Conservation (phyloP, 2,888 invertebrate genomes). For the Ypsolopha sequella region DNA sequence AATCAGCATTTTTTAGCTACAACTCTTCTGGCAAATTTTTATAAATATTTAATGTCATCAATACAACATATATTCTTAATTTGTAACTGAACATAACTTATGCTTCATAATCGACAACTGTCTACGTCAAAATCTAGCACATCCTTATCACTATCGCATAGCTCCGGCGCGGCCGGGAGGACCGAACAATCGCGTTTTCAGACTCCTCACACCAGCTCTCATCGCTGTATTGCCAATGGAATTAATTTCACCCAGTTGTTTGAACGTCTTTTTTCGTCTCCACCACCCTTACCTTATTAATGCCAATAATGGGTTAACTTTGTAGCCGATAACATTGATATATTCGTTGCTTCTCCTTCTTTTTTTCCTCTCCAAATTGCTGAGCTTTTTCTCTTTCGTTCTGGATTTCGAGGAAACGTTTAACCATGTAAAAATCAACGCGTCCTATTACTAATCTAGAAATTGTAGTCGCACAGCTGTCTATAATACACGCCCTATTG, state of each 20-base stretch:
- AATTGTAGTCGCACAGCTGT: too few relatives aligned
- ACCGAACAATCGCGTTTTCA: constrained; percentile 45
- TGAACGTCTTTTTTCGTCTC: constrained; percentile 36
- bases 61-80: background rate
- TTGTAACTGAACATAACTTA: background rate
- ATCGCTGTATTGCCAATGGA: constrained; percentile 48
- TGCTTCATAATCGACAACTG: background rate
- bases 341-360: too few relatives aligned
- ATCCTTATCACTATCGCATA: constrained; percentile 20
- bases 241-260: constrained; percentile 49
- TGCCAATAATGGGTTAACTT: constrained; percentile 36
- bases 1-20: too few relatives aligned
- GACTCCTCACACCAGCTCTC: constrained; percentile 42
- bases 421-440: too few relatives aligned
- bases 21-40: background rate
- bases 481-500: too few relatives aligned
- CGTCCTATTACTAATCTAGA: too few relatives aligned
- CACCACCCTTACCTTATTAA: constrained; percentile 27
- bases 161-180: constrained; percentile 25
- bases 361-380: constrained; percentile 4
- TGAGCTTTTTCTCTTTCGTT: too few relatives aligned
- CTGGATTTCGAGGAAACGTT: too few relatives aligned
- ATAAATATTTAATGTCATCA: background rate
- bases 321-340: constrained; percentile 19
- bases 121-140: background rate